Evolutionary conservation across 2,888 invertebrate species (phyloP), one percentile per base, ranked within the genome.

Genomic region (Hemaris fuciformis): DNA sequence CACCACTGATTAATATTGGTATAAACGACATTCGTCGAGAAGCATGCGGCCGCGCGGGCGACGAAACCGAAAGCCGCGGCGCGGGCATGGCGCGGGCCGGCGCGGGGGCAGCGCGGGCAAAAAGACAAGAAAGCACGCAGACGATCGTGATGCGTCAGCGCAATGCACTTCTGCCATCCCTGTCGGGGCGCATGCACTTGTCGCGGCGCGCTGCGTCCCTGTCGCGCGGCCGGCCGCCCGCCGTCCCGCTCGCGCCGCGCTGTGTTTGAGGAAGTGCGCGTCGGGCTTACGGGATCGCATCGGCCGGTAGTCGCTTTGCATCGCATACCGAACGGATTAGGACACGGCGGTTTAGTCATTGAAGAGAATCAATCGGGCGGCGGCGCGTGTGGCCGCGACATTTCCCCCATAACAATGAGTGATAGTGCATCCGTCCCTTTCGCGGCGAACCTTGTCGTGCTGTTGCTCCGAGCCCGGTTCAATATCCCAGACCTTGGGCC

Each of bases 401-500:
- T 84, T 84, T 84, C 82, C 80, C 82, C 85, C 89, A 89, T 90
- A 89, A 89, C 89, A 88, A 90, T 90, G 88, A 89, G 89, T 88
- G 89, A 87, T 85, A 88, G 89, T 87, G 81, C 85, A 85, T 85
- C 87, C 85, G 87, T 91, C 88, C 84, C 89, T 87, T 82, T 88
- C 89, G 79, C 85, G 81, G 83, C 87, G 83, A 83, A 79, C 84
- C 87, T 88, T 81, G 86, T 73, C 79, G 87, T 85, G 87, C 86
- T 84, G 85, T 87, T 85, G 89, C 86, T 81, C 88, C 86, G 85
- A 64, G 84, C 75, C 85, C 90, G 85, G 91, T 91, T 92, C 91
- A 91, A 91, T 87, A 91, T 90, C 89, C 91, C 91, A 91, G 90
- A 87, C 91, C 91, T 90, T 91, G 90, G 85, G 72, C 83, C 88